These are phyloP conservation scores for Hermaeophaga mercurialis DNA, from an alignment of 2,888 invertebrate species.

Conservation along the genomic window DNA sequence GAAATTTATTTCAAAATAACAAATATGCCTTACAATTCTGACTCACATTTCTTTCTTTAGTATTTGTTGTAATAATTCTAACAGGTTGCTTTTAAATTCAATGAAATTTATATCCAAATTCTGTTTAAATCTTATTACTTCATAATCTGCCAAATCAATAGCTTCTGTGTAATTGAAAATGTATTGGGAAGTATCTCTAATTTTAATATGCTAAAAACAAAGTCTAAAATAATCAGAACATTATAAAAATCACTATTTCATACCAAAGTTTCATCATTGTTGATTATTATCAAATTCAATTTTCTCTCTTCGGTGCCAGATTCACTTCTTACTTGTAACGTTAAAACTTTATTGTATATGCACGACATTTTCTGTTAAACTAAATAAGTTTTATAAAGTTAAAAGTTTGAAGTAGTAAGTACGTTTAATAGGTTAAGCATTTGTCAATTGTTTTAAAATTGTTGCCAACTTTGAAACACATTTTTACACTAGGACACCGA, in stretches of 20 bases:
- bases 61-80: constrained; percentile 51
- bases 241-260: constrained; percentile 4
- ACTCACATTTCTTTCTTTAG: constrained; percentile 47
- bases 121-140: constrained; percentile 50
- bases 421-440: too few species aligned
- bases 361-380: constrained; percentile 13
- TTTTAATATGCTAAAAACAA: constrained; percentile 48
- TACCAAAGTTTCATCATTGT: constrained; percentile 40
- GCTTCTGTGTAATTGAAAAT: constrained; percentile 51
- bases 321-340: constrained; percentile 35
- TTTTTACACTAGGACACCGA: too few species aligned
- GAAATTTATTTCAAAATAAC: constrained; percentile 1
- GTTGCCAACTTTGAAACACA: too few species aligned
- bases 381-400: too few species aligned
- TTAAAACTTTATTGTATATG: constrained; percentile 41
- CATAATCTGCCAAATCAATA: constrained; percentile 49
- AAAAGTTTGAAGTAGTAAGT: too few species aligned
- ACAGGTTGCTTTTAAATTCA: constrained; percentile 52
- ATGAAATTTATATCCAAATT: constrained; percentile 52
- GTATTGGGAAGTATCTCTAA: constrained; percentile 48
- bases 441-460: too few species aligned
- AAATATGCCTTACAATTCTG: not conserved
- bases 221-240: constrained; percentile 12
- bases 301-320: constrained; percentile 37
- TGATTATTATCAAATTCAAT: constrained; percentile 38